Percentiles rank a stretch among this genome's conserved stretches.
Evolutionary conservation across 2,888 invertebrate species (phyloP).

Genomic region (Amphipoea lucens): DNA sequence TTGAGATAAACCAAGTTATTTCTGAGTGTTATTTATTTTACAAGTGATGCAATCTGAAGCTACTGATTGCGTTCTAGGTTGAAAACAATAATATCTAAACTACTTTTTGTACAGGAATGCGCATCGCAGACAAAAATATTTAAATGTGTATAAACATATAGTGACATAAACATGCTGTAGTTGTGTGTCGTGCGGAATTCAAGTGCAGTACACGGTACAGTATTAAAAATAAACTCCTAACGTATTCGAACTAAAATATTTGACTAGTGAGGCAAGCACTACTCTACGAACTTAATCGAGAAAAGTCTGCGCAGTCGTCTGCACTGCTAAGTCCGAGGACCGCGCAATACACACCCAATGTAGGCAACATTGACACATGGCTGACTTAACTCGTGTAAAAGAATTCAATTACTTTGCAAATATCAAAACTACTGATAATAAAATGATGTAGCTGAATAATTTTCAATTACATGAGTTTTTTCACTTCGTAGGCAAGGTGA

Average conservation of each 20-base stretch:
- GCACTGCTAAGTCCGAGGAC: constrained; percentile 41
- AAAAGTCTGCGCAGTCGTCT: constrained; percentile 69
- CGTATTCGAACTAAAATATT: constrained; percentile 62
- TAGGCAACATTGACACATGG: constrained; percentile 61
- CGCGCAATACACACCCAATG: constrained; percentile 53
- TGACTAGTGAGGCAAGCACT: constrained; percentile 77
- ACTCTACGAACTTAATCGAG: constrained; percentile 71
- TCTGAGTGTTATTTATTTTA: constrained; percentile 27
- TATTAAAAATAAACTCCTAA: constrained; percentile 50
- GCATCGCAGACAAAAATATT: constrained; percentile 44
- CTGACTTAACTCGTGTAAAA: constrained; percentile 73
- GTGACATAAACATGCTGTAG: constrained; percentile 64
- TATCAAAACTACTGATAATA: constrained; percentile 78
- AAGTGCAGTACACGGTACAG: constrained; percentile 69
- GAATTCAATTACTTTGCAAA: constrained; percentile 70
- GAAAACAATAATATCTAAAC: constrained; percentile 49
- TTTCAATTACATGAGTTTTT: constrained; percentile 99
- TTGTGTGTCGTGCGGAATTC: constrained; percentile 70
- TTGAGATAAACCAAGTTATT: constrained; percentile 28
- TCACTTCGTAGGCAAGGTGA: constrained; percentile 99
- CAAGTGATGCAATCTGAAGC: constrained; percentile 32
- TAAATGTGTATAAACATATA: constrained; percentile 44
- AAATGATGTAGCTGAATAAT: constrained; percentile 85
- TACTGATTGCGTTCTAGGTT: constrained; percentile 37
- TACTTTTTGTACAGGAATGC: constrained; percentile 55